phyloP scores from a whole-genome alignment of 2,113 vertebrate genomes.

The Polypterus bichir region DNA sequence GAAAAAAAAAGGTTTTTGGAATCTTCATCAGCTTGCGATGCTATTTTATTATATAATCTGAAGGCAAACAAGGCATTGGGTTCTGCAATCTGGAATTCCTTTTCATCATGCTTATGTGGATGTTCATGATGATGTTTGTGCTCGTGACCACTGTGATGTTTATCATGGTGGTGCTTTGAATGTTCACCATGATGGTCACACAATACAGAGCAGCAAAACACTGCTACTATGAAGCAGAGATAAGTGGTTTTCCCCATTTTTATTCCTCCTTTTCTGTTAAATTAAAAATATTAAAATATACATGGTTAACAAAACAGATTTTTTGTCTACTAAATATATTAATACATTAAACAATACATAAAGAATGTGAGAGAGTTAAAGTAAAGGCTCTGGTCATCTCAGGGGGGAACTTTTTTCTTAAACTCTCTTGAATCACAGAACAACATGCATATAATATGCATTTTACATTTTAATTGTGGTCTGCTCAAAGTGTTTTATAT shows the following conservation, averaged over 20 bases:
- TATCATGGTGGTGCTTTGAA: background rate
- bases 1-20: constrained; percentile 63
- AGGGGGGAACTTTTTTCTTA: no score
- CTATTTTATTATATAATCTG: constrained; percentile 45
- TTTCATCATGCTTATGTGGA: background rate
- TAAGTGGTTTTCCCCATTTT: constrained; percentile 10
- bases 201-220: constrained; percentile 5
- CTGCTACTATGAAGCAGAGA: constrained; percentile 4
- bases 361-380: no score
- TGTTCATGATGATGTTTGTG: background rate
- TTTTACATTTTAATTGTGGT: no score
- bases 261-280: no score
- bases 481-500: no score
- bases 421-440: no score
- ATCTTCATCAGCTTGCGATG: constrained; percentile 18
- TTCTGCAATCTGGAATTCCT: constrained; percentile 21
- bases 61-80: constrained; percentile 48
- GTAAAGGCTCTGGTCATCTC: no score
- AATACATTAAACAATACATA: no score
- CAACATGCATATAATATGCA: no score
- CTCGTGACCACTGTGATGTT: background rate
- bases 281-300: no score
- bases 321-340: no score
- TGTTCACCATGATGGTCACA: background rate
- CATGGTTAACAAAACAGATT: no score